Evolutionary conservation across 1,140 invertebrate species (phyloP).

Genomic region (Ips typographus): DNA sequence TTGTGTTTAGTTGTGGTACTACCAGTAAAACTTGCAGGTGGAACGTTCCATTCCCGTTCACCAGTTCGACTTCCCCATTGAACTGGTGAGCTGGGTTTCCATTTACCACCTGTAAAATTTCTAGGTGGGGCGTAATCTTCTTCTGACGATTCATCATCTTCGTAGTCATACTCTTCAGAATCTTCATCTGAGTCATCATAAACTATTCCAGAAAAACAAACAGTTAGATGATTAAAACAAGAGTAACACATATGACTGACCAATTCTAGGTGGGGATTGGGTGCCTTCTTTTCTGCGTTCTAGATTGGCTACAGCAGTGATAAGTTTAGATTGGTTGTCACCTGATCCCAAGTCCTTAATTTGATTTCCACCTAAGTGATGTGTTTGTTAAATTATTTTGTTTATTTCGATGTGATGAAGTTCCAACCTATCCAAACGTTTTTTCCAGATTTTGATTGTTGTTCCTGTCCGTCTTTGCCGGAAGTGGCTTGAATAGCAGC

Average conservation of each 20-base stretch:
- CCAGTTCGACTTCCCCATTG: constrained; percentile 42
- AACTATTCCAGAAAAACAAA: constrained; percentile 21
- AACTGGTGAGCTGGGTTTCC: constrained; percentile 53
- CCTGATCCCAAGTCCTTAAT: constrained; percentile 56
- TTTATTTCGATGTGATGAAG: too few species aligned
- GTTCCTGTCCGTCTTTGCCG: constrained; percentile 45
- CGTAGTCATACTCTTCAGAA: constrained; percentile 58
- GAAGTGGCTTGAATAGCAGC: constrained; percentile 48
- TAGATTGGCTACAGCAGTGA: constrained; percentile 63
- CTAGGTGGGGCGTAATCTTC: constrained; percentile 56
- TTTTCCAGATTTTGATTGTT: constrained; percentile 53
- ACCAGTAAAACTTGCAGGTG: constrained; percentile 46
- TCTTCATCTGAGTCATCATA: constrained; percentile 53
- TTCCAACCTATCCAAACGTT: constrained; percentile 57
- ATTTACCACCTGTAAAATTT: constrained; percentile 53
- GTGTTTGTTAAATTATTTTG: too few species aligned
- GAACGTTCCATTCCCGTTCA: constrained; percentile 46
- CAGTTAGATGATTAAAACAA: neutral
- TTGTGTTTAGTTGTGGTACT: constrained; percentile 1
- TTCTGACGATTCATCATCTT: constrained; percentile 57
- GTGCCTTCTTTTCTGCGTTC: constrained; percentile 52
- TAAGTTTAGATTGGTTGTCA: constrained; percentile 61
- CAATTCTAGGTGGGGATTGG: constrained; percentile 32
- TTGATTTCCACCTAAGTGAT: constrained; percentile 54
- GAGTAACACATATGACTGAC: neutral